phyloP scores from a whole-genome alignment of 2,888 invertebrate genomes.

The Zele albiditarsus region DNA sequence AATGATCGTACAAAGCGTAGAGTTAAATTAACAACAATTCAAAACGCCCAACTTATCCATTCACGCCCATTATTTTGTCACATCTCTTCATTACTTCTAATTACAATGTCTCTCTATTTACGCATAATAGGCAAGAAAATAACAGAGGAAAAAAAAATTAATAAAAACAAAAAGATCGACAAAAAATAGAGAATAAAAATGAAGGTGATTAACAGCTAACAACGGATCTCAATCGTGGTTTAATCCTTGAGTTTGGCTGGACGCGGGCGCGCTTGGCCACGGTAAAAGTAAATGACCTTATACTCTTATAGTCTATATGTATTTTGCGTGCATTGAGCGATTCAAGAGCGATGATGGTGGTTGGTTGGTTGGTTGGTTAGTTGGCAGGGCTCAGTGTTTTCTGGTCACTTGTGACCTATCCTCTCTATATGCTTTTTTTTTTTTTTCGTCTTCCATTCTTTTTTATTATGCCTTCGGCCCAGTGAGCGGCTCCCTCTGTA shows the following conservation, averaged over 20 bases:
- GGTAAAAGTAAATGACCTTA: constrained; percentile 71
- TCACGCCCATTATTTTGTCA: background rate
- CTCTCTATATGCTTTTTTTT: constrained; percentile 30
- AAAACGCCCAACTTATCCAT: background rate
- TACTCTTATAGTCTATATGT: constrained; percentile 33
- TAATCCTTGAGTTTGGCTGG: constrained; percentile 58
- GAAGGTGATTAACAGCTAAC: constrained; percentile 18
- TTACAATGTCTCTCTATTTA: background rate
- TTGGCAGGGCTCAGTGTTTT: constrained; percentile 22
- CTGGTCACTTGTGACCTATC: constrained; percentile 56
- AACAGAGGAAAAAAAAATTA: background rate
- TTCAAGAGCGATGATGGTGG: constrained; percentile 21
- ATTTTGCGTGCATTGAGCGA: constrained; percentile 27
- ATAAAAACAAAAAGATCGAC: background rate
- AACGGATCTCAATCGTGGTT: background rate
- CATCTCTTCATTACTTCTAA: background rate
- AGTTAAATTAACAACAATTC: background rate
- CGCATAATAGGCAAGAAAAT: background rate
- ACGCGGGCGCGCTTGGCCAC: constrained; percentile 32
- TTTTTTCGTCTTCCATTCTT: constrained; percentile 1
- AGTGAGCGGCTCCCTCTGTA: background rate
- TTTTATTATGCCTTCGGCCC: background rate
- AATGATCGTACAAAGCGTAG: background rate
- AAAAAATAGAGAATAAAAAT: constrained; percentile 26
- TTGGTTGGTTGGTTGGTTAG: background rate